Percentiles rank a stretch among this genome's conserved stretches.
phyloP scores from a whole-genome alignment of 1,140 invertebrate species.

The Monochamus saltuarius region DNA sequence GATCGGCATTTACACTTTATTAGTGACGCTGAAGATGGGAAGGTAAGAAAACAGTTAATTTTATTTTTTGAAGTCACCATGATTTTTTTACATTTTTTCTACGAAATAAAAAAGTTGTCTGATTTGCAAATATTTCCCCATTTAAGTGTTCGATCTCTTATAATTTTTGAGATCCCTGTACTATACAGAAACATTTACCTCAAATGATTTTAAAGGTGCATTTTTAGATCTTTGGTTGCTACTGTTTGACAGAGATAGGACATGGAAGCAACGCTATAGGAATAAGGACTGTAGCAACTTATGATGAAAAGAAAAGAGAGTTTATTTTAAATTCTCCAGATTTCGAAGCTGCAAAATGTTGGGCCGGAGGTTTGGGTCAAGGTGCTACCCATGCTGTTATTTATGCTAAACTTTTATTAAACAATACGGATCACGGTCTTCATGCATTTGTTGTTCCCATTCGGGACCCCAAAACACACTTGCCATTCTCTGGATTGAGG shows the following conservation, averaged over 20 bases:
- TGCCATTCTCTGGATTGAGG: slow-evolving; percentile 54
- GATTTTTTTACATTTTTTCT: too few species aligned
- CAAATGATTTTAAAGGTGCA: too few species aligned
- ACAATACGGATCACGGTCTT: slow-evolving; percentile 78
- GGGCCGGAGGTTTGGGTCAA: slow-evolving; percentile 88
- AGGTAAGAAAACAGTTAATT: too few species aligned
- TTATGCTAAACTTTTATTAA: slow-evolving; percentile 81
- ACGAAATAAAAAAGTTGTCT: too few species aligned
- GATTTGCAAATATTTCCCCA: too few species aligned
- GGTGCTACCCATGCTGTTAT: slow-evolving; percentile 82
- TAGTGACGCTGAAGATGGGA: slow-evolving; percentile 63
- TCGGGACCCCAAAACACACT: slow-evolving; percentile 72
- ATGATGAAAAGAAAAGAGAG: slow-evolving; percentile 71
- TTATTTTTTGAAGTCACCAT: too few species aligned
- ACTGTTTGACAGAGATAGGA: slow-evolving; percentile 90
- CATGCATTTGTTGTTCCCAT: slow-evolving; percentile 83
- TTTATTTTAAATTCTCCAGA: slow-evolving; percentile 90
- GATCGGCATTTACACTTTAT: slow-evolving; percentile 71
- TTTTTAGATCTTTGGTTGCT: slow-evolving; percentile 71
- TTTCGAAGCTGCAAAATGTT: slow-evolving; percentile 94
- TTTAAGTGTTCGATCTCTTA: too few species aligned
- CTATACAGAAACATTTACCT: too few species aligned
- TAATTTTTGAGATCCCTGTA: too few species aligned
- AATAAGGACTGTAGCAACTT: slow-evolving; percentile 89
- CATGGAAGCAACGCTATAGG: slow-evolving; percentile 93